Percentiles rank a stretch among this genome's conserved stretches.
Evolutionary conservation across 2,113 vertebrate genomes (phyloP).

Genomic region (Sturnira hondurensis): DNA sequence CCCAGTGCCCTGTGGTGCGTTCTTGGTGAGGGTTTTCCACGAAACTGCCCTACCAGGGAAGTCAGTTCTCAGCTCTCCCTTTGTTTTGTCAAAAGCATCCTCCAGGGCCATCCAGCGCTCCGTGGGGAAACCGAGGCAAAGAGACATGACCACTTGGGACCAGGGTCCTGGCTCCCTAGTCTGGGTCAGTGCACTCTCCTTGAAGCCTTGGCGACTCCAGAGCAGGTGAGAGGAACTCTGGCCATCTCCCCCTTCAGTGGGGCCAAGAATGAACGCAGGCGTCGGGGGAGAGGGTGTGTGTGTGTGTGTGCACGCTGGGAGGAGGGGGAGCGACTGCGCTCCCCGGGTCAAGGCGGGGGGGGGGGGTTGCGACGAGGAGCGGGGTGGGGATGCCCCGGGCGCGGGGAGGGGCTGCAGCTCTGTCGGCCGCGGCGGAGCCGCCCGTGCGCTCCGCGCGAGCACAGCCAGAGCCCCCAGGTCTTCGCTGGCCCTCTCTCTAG

Average conservation of each 20-base stretch:
- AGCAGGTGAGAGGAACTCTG: slow-evolving; percentile 55
- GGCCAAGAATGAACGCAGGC: background rate
- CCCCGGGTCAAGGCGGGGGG: slow-evolving; percentile 47
- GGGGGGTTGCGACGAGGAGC: background rate
- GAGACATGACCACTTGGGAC: background rate
- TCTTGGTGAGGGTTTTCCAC: background rate
- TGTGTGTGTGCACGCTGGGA: background rate
- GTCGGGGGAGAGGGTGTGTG: slow-evolving; percentile 52
- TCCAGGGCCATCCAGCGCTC: background rate
- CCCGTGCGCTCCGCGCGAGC: background rate
- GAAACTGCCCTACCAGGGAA: background rate
- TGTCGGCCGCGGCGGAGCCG: slow-evolving; percentile 30
- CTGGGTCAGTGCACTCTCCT: background rate
- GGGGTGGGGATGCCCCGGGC: slow-evolving; percentile 70
- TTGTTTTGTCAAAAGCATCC: background rate
- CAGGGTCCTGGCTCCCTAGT: background rate
- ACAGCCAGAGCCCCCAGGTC: slow-evolving; percentile 47
- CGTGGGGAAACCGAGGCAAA: background rate
- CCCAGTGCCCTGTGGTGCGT: background rate
- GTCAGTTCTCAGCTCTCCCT: background rate
- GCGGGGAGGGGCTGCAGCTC: slow-evolving; percentile 66
- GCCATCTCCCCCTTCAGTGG: background rate
- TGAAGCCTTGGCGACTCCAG: background rate
- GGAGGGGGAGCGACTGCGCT: slow-evolving; percentile 38
- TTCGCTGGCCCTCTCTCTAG: background rate